Evolutionary conservation across 2,888 invertebrate species (phyloP).

Genomic region (Thalpophila matura): DNA sequence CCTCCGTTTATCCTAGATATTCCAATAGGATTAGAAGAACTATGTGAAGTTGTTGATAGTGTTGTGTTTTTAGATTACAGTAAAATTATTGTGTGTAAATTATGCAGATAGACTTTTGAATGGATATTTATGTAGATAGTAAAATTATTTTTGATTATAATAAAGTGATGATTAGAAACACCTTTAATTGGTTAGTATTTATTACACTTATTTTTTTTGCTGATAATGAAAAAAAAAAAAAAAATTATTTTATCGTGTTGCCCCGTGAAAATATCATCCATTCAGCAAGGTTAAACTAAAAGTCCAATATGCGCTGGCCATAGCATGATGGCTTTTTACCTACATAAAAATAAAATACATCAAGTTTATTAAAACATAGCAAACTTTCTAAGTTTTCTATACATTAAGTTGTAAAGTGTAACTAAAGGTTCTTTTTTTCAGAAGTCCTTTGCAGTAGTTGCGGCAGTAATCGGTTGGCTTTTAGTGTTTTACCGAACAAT

Average conservation of each 20-base stretch:
- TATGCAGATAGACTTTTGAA: background rate
- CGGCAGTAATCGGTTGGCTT: slow-evolving; percentile 39
- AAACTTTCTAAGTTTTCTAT: background rate
- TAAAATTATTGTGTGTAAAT: slow-evolving; percentile 4
- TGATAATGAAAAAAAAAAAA: no score
- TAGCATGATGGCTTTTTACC: background rate
- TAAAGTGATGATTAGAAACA: no score
- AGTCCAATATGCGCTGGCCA: background rate
- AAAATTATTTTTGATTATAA: no score
- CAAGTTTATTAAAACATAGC: background rate
- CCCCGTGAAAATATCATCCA: no score
- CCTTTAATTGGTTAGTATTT: no score
- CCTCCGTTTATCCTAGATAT: slow-evolving; percentile 47
- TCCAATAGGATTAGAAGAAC: slow-evolving; percentile 25
- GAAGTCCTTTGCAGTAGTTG: slow-evolving; percentile 28
- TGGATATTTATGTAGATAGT: no score
- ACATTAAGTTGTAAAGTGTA: slow-evolving; percentile 45
- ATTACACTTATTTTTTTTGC: no score
- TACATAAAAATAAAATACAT: background rate
- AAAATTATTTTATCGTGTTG: no score
- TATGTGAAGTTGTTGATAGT: slow-evolving; percentile 2
- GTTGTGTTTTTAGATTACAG: slow-evolving; percentile 4
- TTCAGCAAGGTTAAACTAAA: background rate
- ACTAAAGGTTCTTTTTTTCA: slow-evolving; percentile 36
- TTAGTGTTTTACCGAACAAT: slow-evolving; percentile 50